Conservation (phyloP, 2,888 invertebrate species). For the Phorcus lineatus region DNA sequence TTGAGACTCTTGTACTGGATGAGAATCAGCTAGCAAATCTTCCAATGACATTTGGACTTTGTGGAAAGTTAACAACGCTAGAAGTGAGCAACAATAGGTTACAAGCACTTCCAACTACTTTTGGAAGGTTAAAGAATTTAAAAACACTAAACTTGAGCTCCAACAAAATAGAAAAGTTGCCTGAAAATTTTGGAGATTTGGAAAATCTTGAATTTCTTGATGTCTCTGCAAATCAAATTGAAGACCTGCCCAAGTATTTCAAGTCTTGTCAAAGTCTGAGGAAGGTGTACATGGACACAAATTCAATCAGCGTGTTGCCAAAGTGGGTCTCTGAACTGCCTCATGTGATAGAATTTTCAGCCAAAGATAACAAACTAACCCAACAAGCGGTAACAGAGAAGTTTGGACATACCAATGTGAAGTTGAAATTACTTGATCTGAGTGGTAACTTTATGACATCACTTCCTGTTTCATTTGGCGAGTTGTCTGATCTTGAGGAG, state of each 20-base stretch:
- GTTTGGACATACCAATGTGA: slow-evolving; percentile 47
- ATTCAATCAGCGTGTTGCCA: slow-evolving; percentile 52
- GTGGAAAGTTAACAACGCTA: slow-evolving; percentile 46
- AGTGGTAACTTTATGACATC: slow-evolving; percentile 64
- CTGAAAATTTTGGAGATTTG: slow-evolving; percentile 54
- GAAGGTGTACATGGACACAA: slow-evolving; percentile 56
- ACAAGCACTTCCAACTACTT: slow-evolving; percentile 48
- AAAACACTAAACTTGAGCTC: slow-evolving; percentile 53
- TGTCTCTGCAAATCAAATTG: slow-evolving; percentile 58
- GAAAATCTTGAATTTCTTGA: slow-evolving; percentile 52
- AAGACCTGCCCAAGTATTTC: slow-evolving; percentile 48
- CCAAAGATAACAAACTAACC: slow-evolving; percentile 57
- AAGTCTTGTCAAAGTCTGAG: slow-evolving; percentile 47
- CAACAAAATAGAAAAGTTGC: slow-evolving; percentile 53
- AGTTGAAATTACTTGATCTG: slow-evolving; percentile 55
- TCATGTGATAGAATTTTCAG: slow-evolving; percentile 49
- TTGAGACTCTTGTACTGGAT: slow-evolving; percentile 52
- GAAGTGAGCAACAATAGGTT: slow-evolving; percentile 59
- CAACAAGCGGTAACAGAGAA: slow-evolving; percentile 45
- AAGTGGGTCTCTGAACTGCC: slow-evolving; percentile 54
- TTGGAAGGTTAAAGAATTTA: slow-evolving; percentile 55
- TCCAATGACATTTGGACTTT: slow-evolving; percentile 58
- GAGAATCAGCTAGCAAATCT: slow-evolving; percentile 57
- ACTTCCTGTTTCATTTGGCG: slow-evolving; percentile 62
- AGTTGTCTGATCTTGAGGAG: slow-evolving; percentile 54